Evolutionary conservation across 2,888 invertebrate genomes (phyloP).

Genomic region (Drosophila pegasa): DNA sequence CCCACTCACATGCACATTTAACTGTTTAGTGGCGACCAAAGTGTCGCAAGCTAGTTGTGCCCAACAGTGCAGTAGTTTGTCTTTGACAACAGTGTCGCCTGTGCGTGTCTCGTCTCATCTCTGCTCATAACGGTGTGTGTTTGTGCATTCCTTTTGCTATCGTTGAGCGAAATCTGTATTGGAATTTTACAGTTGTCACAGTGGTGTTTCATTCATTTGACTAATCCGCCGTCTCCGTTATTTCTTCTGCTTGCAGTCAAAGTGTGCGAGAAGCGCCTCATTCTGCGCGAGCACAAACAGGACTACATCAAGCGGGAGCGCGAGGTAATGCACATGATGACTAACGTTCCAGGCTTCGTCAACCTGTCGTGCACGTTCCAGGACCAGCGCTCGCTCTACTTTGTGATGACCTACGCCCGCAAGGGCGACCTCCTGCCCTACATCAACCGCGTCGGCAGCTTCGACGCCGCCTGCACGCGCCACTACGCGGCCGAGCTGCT

Average conservation of each 20-base stretch:
- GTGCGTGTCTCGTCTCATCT: conserved; percentile 5
- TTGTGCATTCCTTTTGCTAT: conserved; percentile 11
- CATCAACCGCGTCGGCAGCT: conserved; percentile 95
- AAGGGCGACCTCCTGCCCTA: conserved; percentile 97
- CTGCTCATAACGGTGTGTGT: neutral
- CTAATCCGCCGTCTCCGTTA: conserved; percentile 18
- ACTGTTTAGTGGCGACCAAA: conserved; percentile 8
- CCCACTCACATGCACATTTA: no score
- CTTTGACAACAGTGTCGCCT: conserved; percentile 28
- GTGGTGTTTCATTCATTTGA: conserved; percentile 37
- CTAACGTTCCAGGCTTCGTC: conserved; percentile 94
- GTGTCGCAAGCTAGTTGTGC: conserved; percentile 6
- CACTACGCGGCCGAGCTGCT: conserved; percentile 98
- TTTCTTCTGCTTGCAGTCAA: conserved; percentile 89
- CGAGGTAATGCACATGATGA: conserved; percentile 95
- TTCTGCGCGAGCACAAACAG: conserved; percentile 96
- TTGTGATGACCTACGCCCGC: conserved; percentile 97
- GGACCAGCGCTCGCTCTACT: conserved; percentile 95
- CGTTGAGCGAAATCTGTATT: conserved; percentile 29
- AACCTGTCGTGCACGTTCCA: conserved; percentile 98
- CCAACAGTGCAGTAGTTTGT: neutral
- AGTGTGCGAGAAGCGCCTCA: conserved; percentile 98
- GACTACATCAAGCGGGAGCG: conserved; percentile 97
- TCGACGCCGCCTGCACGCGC: conserved; percentile 94
- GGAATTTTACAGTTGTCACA: conserved; percentile 52